Percentiles rank a stretch among this genome's conserved stretches.
Evolutionary conservation across 1,140 invertebrate genomes (phyloP).

Genomic region (Rhizoglyphus robini): DNA sequence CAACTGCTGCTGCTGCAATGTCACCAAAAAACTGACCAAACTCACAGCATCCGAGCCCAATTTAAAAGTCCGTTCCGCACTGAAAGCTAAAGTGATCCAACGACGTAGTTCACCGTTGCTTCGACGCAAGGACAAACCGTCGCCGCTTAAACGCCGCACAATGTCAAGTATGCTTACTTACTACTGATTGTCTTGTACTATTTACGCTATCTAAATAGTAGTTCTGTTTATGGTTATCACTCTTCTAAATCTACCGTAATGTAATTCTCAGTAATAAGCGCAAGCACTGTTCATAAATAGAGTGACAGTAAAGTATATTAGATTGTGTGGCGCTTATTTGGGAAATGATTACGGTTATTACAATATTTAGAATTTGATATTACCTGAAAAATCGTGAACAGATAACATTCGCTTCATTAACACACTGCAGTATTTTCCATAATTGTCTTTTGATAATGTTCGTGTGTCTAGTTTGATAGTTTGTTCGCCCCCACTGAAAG

Average conservation of each 20-base stretch:
- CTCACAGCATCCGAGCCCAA: slow-evolving; percentile 85
- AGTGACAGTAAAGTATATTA: too few relatives aligned
- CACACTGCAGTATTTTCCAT: too few relatives aligned
- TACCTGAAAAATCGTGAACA: too few relatives aligned
- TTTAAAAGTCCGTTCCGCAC: slow-evolving; percentile 68
- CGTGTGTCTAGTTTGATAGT: too few relatives aligned
- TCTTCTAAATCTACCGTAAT: background rate
- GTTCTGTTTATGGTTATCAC: background rate
- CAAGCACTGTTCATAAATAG: too few relatives aligned
- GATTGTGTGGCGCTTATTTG: too few relatives aligned
- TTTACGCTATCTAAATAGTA: too few relatives aligned
- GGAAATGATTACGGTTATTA: too few relatives aligned
- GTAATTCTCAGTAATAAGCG: background rate
- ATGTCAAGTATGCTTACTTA: slow-evolving; percentile 52
- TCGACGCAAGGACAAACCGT: slow-evolving; percentile 60
- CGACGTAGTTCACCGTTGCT: slow-evolving; percentile 66
- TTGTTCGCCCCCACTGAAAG: too few relatives aligned
- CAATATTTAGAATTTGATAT: too few relatives aligned
- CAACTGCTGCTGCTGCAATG: background rate
- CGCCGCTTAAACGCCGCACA: slow-evolving; percentile 57
- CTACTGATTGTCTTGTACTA: background rate
- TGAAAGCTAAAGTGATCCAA: slow-evolving; percentile 88
- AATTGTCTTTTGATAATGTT: too few relatives aligned
- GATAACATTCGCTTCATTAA: too few relatives aligned
- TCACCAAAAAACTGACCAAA: background rate